These are phyloP conservation scores for Stigmatopora argus DNA, from an alignment of 2,113 vertebrate genomes.

Conservation along the genomic window DNA sequence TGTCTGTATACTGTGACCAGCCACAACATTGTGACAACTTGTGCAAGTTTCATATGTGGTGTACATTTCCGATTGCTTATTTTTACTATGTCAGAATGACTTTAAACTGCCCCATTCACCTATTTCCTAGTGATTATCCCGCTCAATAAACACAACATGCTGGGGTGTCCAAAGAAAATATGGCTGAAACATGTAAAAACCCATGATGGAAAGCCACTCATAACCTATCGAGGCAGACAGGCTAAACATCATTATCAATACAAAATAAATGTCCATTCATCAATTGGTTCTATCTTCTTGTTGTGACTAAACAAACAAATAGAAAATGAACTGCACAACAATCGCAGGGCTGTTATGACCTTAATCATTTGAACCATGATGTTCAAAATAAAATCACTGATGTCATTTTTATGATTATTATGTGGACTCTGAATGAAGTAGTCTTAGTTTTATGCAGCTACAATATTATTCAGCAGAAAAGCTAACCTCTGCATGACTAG, in stretches of 20 bases:
- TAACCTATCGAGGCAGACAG: not conserved
- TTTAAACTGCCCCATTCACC: not conserved
- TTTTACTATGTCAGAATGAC: not conserved
- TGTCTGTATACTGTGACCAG: not conserved
- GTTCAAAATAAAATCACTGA: not conserved
- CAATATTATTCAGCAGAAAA: constrained; percentile 17
- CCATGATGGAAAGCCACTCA: not conserved
- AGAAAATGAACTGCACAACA: not conserved
- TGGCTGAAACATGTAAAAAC: too few relatives aligned
- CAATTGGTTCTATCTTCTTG: not conserved
- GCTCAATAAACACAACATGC: too few relatives aligned
- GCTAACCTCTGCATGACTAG: constrained; percentile 28
- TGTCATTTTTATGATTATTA: not conserved
- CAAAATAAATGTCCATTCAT: not conserved
- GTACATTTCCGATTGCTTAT: not conserved
- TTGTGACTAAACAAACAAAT: not conserved
- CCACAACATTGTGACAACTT: not conserved
- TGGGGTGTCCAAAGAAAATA: not conserved
- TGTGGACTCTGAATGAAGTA: not conserved
- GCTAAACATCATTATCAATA: not conserved
- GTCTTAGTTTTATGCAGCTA: not conserved
- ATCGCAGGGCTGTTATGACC: not conserved
- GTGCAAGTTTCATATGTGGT: not conserved
- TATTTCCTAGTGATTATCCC: too few relatives aligned
- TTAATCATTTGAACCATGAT: not conserved